phyloP scores from a whole-genome alignment of 2,113 vertebrate species.

The Notothenia coriiceps region DNA sequence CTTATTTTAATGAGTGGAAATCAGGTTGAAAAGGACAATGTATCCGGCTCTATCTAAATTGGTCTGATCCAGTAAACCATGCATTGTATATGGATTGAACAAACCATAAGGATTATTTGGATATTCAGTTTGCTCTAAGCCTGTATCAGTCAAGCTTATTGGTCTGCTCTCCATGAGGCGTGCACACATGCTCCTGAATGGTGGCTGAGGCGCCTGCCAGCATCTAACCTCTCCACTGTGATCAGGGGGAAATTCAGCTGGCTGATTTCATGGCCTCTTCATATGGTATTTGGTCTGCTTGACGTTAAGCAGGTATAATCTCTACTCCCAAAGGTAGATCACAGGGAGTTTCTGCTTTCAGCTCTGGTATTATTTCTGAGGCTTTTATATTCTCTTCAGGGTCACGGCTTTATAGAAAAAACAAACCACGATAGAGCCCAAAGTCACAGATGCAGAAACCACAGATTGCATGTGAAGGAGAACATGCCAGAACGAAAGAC shows the following conservation, averaged over 20 bases:
- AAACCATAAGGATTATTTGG: slow-evolving; percentile 28
- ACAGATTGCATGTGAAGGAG: slow-evolving; percentile 42
- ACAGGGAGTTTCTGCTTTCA: slow-evolving; percentile 70
- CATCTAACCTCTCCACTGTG: slow-evolving; percentile 53
- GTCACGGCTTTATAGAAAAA: slow-evolving; percentile 52
- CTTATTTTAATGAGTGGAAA: background rate
- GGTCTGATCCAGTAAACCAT: slow-evolving; percentile 15
- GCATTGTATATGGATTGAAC: slow-evolving; percentile 21
- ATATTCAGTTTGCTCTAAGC: slow-evolving; percentile 28
- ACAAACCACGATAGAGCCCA: slow-evolving; percentile 49
- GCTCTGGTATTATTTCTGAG: slow-evolving; percentile 57
- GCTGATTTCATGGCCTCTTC: slow-evolving; percentile 67
- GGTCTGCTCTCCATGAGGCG: slow-evolving; percentile 22
- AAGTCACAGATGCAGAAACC: slow-evolving; percentile 65
- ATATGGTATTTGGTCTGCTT: slow-evolving; percentile 65
- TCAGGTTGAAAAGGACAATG: slow-evolving; percentile 15
- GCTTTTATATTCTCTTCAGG: slow-evolving; percentile 65
- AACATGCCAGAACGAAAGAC: slow-evolving; percentile 30
- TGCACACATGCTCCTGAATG: slow-evolving; percentile 23
- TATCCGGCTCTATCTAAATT: slow-evolving; percentile 19
- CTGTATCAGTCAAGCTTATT: slow-evolving; percentile 13
- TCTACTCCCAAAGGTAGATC: slow-evolving; percentile 76
- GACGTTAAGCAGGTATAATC: slow-evolving; percentile 81
- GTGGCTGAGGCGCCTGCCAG: slow-evolving; percentile 43
- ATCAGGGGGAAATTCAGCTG: slow-evolving; percentile 57